Evolutionary conservation across 1,140 invertebrate species (phyloP), one percentile per base, ranked within the genome.

Genomic region (Yoshiicerus persimilis): DNA sequence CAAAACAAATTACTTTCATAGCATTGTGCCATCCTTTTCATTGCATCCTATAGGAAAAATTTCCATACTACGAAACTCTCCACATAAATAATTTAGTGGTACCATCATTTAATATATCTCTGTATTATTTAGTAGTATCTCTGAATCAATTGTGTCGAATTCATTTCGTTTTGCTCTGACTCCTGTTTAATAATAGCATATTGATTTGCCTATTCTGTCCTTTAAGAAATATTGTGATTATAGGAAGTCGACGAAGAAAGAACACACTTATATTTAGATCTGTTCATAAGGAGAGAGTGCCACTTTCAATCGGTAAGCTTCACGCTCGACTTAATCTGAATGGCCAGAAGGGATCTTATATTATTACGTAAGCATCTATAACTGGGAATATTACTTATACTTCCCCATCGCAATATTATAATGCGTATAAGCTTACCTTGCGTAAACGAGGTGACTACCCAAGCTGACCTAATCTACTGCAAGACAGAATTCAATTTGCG

Each of bases 391-490:
- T n/a, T n/a, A n/a, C n/a, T n/a, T n/a, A n/a, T n/a, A n/a, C n/a
- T n/a, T n/a, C n/a, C n/a, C n/a, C n/a, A n/a, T n/a, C n/a, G n/a
- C n/a, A n/a, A n/a, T n/a, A n/a, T n/a, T n/a, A n/a, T n/a, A n/a
- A n/a, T n/a, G 16, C 27, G n/a, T 77, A 32, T 32, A 77, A 77
- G 27, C 27, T 30, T 77, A 25, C 80, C 32, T 84, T 47, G 39
- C 32, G 39, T 25, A 25, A 30, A 70, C 66, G 66, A 70, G 66
- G 27, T 70, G 66, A 70, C 56, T 41, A 56, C 84, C 20, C 84
- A 85, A 56, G 84, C 56, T 85, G 84, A 85, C 84, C 39, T 85
- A 83, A 83, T 83, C 77, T 39, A 27, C 34, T 83, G 13, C 30
- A 30, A 83, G 34, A 83, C 38, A 38, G 77, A 83, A 83, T 83